Evolutionary conservation across 2,888 invertebrate species (phyloP), one percentile per base, ranked within the genome.

Genomic region (Tigriopus californicus): DNA sequence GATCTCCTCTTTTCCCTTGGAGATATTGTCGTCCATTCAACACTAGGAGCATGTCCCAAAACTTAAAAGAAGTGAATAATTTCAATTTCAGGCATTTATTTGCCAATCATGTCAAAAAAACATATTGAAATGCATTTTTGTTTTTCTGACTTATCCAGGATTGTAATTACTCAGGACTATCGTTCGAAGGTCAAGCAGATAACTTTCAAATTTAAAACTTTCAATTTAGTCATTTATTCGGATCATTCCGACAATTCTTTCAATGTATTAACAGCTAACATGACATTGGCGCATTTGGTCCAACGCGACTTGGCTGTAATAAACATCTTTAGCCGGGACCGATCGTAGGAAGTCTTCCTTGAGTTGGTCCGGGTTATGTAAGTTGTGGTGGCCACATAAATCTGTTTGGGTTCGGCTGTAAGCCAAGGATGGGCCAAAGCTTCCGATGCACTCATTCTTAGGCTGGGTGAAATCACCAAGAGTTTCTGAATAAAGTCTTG

Each of bases 401-500:
- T 44, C 5, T n/a, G 18, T 44, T 44, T 44, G 44, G 15, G 18
- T 44, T n/a, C n/a, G 44, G 33, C 33, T 33, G 44, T 10, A 3
- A 54, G 22, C 56, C 56, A 56, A 24, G 42, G 42, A 25, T 56
- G 56, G 18, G n/a, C 12, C 5, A 56, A 33, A 1, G 56, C 56
- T 11, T 4, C 42, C 6, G 20, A 13, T 15, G 56, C 56, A 18
- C 10, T 4, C 25, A 56, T 18, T 8, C 56, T 12, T 20, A 18
- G 18, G 1, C 15, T 44, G n/a, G 42, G 56, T 44, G 42, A 22
- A 5, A 22, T 18, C 13, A 56, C 44, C 12, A 56, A n/a, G 6
- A 56, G 56, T 15, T 18, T 18, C 3, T 42, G 12, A 42, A 56
- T 56, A n/a, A 56, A 56, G 56, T 56, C 33, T 22, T 46, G 42